Base-by-base conservation (phyloP, 1,140 invertebrate genomes). In the Rhopalosiphum padi region DNA sequence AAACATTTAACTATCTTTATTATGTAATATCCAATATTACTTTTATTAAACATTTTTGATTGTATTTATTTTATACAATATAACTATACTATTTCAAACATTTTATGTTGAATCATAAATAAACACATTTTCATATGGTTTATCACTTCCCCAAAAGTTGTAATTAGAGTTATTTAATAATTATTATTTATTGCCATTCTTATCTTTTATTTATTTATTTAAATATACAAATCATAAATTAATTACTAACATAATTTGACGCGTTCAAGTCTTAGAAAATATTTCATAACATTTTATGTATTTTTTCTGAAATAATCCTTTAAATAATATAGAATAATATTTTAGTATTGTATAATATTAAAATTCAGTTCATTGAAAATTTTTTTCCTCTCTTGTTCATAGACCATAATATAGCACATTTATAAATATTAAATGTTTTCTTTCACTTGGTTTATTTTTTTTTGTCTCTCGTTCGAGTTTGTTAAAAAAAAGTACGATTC, bases 401-500 rank as follows among this genome's bases (percentile, higher is more conserved):
- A 68, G 30, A 68, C 30, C 15, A 77, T 35, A 60, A 30, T 68
- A 46, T 43, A 25, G 9, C 46, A n/a, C 18, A 35, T 51, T 30
- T 53, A 53, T 89, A 53, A n/a, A 89, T 89, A 77, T 77, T n/a
- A 53, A 37, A 89, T 53, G 46, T 37, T 89, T 89, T 53, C 35
- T 55, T 89, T 89, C 22, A 37, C 35, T 89, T 1, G 11, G 48
- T 37, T 89, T 37, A 35, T 89, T 53, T 89, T 35, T 41, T 43
- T 90, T n/a, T 90, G 60, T 68, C 37, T 68, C 37, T 55, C 15
- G 43, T 68, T 48, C 35, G 51, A 68, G 37, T 90, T 60, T 23
- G 51, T 43, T 43, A 88, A 90, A 90, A 46, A 46, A 90, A 90
- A 90, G 88, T 90, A 90, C 51, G 25, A 90, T 90, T 90, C 51